Percentiles rank a stretch among this genome's conserved stretches.
Conservation (phyloP, 2,888 invertebrate genomes). For the Clitarchus hookeri region DNA sequence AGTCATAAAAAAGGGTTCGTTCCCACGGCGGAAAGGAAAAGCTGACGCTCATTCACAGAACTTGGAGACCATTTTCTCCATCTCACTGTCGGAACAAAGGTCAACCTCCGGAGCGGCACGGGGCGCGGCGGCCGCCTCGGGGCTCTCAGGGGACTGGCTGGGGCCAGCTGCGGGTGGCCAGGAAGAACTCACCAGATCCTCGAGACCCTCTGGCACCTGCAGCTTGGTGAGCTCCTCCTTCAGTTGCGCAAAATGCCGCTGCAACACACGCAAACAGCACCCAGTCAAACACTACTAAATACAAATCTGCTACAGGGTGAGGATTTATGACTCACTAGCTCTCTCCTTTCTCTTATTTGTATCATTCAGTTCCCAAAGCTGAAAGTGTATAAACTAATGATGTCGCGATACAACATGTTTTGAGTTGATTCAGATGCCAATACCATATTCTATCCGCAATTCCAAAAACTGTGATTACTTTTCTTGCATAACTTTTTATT, state of each 20-base stretch:
- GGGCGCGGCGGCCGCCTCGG: slow-evolving; percentile 41
- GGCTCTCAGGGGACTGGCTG: slow-evolving; percentile 44
- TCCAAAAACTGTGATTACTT: too few relatives aligned
- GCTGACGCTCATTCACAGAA: slow-evolving; percentile 61
- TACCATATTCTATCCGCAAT: too few relatives aligned
- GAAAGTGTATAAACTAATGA: too few relatives aligned
- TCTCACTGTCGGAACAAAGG: slow-evolving; percentile 65
- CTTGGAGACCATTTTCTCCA: slow-evolving; percentile 77
- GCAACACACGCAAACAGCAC: slow-evolving; percentile 47
- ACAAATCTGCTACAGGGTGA: too few relatives aligned
- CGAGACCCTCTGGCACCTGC: slow-evolving; percentile 75
- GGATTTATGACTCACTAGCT: too few relatives aligned
- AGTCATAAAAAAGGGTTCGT: not conserved
- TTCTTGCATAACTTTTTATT: too few relatives aligned
- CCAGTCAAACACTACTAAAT: too few relatives aligned
- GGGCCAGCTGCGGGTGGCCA: slow-evolving; percentile 46
- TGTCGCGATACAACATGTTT: too few relatives aligned
- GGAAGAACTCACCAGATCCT: slow-evolving; percentile 58
- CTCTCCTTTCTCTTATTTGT: too few relatives aligned
- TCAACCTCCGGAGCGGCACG: slow-evolving; percentile 56
- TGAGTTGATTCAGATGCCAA: too few relatives aligned
- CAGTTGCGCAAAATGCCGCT: slow-evolving; percentile 81
- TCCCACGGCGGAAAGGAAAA: too few relatives aligned
- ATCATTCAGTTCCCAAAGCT: too few relatives aligned
- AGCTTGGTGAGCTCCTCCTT: slow-evolving; percentile 86